A percentile compares a stretch with the other conserved stretches of the same genome.
Conservation (phyloP, 2,888 invertebrate genomes). For the Chesias legatella region DNA sequence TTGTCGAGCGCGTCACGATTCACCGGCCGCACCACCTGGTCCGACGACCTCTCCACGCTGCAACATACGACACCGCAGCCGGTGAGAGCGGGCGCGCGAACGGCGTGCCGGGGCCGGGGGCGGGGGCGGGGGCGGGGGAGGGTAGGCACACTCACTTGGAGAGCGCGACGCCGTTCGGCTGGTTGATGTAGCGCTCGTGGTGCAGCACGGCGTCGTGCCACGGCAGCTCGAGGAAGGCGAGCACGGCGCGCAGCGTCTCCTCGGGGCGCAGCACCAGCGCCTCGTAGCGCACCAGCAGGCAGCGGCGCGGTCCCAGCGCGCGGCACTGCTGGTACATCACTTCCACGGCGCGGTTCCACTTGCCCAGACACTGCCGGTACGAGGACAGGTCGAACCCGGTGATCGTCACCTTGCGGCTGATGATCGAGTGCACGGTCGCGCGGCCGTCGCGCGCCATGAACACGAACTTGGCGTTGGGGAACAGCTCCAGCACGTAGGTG, state of each 20-base stretch:
- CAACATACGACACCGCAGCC: slow-evolving; percentile 29
- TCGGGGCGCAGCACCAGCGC: slow-evolving; percentile 97
- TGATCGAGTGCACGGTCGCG: slow-evolving; percentile 99
- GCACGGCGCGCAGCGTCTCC: slow-evolving; percentile 92
- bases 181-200: slow-evolving; percentile 98
- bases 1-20: slow-evolving; percentile 97
- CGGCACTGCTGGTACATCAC: slow-evolving; percentile 97
- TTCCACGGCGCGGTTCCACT: slow-evolving; percentile 98
- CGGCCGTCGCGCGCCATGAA: slow-evolving; percentile 99
- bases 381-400: slow-evolving; percentile 96
- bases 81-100: not conserved
- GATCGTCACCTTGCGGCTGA: slow-evolving; percentile 92
- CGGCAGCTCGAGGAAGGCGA: slow-evolving; percentile 93
- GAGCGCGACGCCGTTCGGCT: slow-evolving; percentile 94
- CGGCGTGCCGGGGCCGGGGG: not conserved
- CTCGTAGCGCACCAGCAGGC: slow-evolving; percentile 96
- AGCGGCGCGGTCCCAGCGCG: slow-evolving; percentile 87
- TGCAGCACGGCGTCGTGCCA: slow-evolving; percentile 98
- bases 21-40: slow-evolving; percentile 99
- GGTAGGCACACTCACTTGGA: slow-evolving; percentile 87
- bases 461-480: slow-evolving; percentile 98
- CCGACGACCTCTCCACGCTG: slow-evolving; percentile 98
- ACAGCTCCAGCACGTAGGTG: slow-evolving; percentile 93
- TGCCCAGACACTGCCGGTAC: slow-evolving; percentile 95
- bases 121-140: not conserved